phyloP scores from a whole-genome alignment of 2,113 vertebrate genomes.

The Kryptolebias marmoratus region DNA sequence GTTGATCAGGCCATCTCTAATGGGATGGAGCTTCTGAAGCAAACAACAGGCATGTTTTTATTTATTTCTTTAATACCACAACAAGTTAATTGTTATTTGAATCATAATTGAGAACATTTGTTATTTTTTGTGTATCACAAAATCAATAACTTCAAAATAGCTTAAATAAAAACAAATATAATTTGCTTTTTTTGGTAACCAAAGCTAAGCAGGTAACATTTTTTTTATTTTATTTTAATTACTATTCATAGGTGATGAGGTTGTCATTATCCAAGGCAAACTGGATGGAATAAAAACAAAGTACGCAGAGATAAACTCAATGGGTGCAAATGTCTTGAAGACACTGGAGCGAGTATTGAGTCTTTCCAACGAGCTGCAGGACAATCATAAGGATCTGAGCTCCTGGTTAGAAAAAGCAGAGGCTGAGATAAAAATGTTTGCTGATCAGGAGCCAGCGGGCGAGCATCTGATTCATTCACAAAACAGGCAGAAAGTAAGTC shows the following conservation, averaged over 20 bases:
- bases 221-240: neutral
- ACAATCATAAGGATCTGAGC: slow-evolving; percentile 83
- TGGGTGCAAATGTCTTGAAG: slow-evolving; percentile 86
- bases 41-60: slow-evolving; percentile 88
- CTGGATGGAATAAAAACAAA: slow-evolving; percentile 93
- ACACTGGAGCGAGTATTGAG: slow-evolving; percentile 87
- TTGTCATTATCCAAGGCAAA: slow-evolving; percentile 95
- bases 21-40: slow-evolving; percentile 95
- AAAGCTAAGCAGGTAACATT: no score
- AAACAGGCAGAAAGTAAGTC: slow-evolving; percentile 87
- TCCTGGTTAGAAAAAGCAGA: slow-evolving; percentile 89
- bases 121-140: no score
- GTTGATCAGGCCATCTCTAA: slow-evolving; percentile 93
- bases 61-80: neutral
- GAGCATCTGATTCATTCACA: slow-evolving; percentile 85
- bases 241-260: slow-evolving; percentile 89
- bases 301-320: slow-evolving; percentile 89
- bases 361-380: slow-evolving; percentile 85
- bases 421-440: slow-evolving; percentile 82
- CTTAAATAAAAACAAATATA: no score
- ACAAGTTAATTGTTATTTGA: neutral
- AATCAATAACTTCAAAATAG: no score
- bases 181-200: no score
- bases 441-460: slow-evolving; percentile 79
- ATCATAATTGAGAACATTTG: no score